Percentiles rank a stretch among this genome's conserved stretches.
Conservation (phyloP, 2,113 vertebrate species). For the Phrynosoma blainvillii region DNA sequence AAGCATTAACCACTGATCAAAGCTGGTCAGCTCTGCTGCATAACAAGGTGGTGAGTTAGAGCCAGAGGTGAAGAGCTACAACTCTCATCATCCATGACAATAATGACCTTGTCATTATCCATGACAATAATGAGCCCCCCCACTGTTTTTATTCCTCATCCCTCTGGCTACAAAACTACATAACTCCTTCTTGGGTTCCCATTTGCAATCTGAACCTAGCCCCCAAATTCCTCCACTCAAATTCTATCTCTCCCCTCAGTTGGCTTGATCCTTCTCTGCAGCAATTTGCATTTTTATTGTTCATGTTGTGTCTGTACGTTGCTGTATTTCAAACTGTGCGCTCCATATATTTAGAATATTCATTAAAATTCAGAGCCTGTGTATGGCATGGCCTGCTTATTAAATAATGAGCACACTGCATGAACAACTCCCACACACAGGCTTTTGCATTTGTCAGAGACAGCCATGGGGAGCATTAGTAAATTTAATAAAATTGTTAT, state of each 20-base stretch:
- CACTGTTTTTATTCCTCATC: neutral
- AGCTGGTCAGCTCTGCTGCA: too few species aligned
- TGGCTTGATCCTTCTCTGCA: neutral
- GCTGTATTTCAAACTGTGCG: constrained; percentile 37
- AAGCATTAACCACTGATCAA: too few species aligned
- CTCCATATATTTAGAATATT: constrained; percentile 59
- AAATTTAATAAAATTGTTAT: constrained; percentile 67
- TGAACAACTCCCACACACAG: constrained; percentile 44
- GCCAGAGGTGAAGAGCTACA: too few species aligned
- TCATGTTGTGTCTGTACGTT: constrained; percentile 12
- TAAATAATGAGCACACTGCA: constrained; percentile 60
- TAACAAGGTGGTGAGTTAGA: too few species aligned
- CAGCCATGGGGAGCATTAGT: constrained; percentile 39
- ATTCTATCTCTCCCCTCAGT: neutral
- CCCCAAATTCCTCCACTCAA: neutral
- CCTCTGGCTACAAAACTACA: neutral
- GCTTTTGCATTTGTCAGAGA: constrained; percentile 47
- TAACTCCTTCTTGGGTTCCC: neutral
- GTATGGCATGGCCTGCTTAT: constrained; percentile 50
- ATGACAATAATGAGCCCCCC: neutral
- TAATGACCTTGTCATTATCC: constrained; percentile 5
- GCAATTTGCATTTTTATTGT: constrained; percentile 44
- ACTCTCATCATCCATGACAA: too few species aligned
- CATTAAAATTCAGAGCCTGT: constrained; percentile 60
- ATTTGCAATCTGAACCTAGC: neutral